Conservation (phyloP, 1,140 invertebrate species). For the Platyura marginata region DNA sequence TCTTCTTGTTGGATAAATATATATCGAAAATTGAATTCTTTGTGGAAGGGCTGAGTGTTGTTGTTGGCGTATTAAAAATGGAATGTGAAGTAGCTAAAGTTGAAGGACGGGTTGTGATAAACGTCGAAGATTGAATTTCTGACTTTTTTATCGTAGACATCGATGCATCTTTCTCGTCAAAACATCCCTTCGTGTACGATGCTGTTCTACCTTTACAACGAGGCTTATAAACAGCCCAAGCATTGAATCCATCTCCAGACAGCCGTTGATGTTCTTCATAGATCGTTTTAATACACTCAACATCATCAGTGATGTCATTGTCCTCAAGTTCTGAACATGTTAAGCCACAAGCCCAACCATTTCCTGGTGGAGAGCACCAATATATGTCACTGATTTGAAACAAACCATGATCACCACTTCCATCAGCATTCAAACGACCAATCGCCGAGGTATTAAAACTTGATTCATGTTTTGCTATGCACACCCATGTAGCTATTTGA, state of each 20-base stretch:
- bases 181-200: conserved; percentile 24
- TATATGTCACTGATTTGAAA: conserved; percentile 46
- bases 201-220: conserved; percentile 18
- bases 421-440: conserved; percentile 33
- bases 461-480: conserved; percentile 53
- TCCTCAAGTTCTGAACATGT: conserved; percentile 34
- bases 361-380: conserved; percentile 36
- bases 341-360: conserved; percentile 32
- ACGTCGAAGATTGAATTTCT: neutral
- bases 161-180: conserved; percentile 2
- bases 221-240: conserved; percentile 38
- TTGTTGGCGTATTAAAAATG: too few relatives aligned
- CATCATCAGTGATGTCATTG: conserved; percentile 40
- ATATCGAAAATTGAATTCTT: too few relatives aligned
- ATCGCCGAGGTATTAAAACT: conserved; percentile 44
- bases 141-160: too few relatives aligned
- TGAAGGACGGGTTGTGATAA: neutral
- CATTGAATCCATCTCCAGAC: conserved; percentile 42
- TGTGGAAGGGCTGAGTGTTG: too few relatives aligned
- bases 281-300: conserved; percentile 34
- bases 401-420: conserved; percentile 48
- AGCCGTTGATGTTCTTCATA: conserved; percentile 32
- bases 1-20: too few relatives aligned
- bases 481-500: conserved; percentile 50
- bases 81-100: neutral